Base-by-base conservation (phyloP, 2,888 invertebrate species). In the Dyspetes luteomarginatus region DNA sequence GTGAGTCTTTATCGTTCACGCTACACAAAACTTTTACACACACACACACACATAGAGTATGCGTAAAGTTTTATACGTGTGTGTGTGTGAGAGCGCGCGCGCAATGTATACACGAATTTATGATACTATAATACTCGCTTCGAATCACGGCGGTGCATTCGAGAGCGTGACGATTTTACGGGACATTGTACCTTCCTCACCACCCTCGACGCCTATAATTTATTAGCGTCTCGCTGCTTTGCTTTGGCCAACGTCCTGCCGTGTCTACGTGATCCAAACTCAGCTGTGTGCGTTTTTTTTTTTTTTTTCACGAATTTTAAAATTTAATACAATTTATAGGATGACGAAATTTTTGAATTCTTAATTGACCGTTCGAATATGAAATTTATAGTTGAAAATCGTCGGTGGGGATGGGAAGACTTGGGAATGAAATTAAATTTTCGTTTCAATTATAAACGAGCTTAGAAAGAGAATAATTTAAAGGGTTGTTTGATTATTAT, bases 161-260 rank as follows among this genome's bases (percentile, higher is more conserved):
- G 72, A 72, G 68, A 71, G 65, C 79, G 69, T 75, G 71, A 80
- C 75, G 58, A 68, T 28, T 73, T 67, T 43, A 45, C 64, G 50
- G 62, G 7, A 65, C 64, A 48, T 56, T 30, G 65, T 45, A 52
- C 41, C 17, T 58, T 17, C 43, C n/a, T 22, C 17, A 52, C 22
- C 19, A 12, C 52, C 12, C 52, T 36, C 36, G 26, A 43, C 69
- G 48, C 26, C 60, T 12, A 9, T 62, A 62, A 72, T 72, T 72
- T 50, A 30, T 19, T 30, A 48, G 22, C 43, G 28, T 12, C 36
- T 36, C 9, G 36, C 36, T 12, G 36, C 22, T 9, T 50, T 36
- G 19, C n/a, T 12, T 41, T 15, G 7, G 19, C 24, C 1, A 43
- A 15, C 15, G 26, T 62, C 24, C 45, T n/a, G 24, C 7, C 26